These are phyloP conservation scores for Caenorhabditis doughertyi DNA, from an alignment of 2,888 invertebrate genomes.

Conservation along the genomic window DNA sequence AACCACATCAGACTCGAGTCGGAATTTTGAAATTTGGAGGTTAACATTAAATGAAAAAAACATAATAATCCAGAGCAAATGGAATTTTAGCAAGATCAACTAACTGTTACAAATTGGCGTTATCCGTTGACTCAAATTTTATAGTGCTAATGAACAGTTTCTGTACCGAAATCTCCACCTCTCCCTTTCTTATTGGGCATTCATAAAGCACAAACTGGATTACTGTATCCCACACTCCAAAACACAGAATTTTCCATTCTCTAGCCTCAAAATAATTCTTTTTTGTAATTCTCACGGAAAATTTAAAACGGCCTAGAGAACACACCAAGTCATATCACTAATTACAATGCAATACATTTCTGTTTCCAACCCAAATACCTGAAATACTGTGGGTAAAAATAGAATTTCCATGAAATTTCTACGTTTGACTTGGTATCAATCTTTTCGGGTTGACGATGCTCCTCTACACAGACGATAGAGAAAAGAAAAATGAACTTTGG, in stretches of 20 bases:
- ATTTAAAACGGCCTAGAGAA: no score
- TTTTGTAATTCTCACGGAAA: slow-evolving; percentile 7
- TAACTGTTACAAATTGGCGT: no score
- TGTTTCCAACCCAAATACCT: slow-evolving; percentile 28
- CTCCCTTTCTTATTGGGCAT: background rate
- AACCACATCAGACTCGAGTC: no score
- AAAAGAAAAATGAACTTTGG: slow-evolving; percentile 26
- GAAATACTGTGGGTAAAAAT: slow-evolving; percentile 32
- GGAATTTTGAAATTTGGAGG: no score
- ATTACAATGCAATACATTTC: slow-evolving; percentile 3
- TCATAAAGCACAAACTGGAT: background rate
- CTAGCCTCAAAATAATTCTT: background rate
- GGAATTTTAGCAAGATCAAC: no score
- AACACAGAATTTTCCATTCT: background rate
- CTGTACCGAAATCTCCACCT: background rate
- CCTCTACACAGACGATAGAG: background rate
- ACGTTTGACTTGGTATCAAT: slow-evolving; percentile 17
- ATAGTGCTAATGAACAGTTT: no score
- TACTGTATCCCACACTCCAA: background rate
- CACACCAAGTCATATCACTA: slow-evolving; percentile 14
- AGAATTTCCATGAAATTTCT: slow-evolving; percentile 58
- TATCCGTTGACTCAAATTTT: no score
- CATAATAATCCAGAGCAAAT: no score
- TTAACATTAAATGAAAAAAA: no score
- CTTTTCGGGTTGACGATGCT: slow-evolving; percentile 15